phyloP scores from a whole-genome alignment of 2,797 vertebrate genomes.

The Acanthurus leucopareius region DNA sequence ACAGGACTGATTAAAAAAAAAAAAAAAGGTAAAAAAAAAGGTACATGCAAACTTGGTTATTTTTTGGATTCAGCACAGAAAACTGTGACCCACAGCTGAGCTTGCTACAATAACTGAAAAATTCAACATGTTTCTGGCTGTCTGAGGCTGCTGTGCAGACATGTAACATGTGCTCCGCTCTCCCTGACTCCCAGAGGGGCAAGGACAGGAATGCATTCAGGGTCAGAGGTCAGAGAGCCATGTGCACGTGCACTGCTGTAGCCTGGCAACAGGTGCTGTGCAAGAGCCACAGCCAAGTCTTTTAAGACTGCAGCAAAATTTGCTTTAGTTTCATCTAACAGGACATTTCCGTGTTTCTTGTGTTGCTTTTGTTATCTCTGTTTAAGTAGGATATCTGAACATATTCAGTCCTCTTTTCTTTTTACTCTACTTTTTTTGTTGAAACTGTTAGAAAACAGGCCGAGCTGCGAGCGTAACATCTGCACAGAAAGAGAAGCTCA shows the following conservation, averaged over 20 bases:
- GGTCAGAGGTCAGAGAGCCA: slow-evolving; percentile 74
- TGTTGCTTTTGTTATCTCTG: not conserved
- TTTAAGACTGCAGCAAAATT: slow-evolving; percentile 32
- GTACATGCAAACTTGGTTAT: not conserved
- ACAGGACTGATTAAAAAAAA: too few relatives aligned
- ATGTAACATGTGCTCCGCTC: slow-evolving; percentile 69
- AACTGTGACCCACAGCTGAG: slow-evolving; percentile 17
- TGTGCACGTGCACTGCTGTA: slow-evolving; percentile 65
- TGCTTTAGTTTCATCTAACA: slow-evolving; percentile 19
- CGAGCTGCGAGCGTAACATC: slow-evolving; percentile 48
- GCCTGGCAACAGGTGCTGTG: slow-evolving; percentile 79
- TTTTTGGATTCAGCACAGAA: not conserved
- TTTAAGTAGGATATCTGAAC: slow-evolving; percentile 9
- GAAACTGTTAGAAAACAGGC: slow-evolving; percentile 15
- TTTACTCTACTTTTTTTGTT: not conserved
- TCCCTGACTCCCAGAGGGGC: slow-evolving; percentile 67
- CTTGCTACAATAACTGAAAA: slow-evolving; percentile 14
- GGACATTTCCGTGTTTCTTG: slow-evolving; percentile 1
- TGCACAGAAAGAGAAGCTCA: slow-evolving; percentile 59
- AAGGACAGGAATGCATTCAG: slow-evolving; percentile 70
- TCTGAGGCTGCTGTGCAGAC: slow-evolving; percentile 58
- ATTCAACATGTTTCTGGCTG: slow-evolving; percentile 33
- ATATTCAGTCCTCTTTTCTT: not conserved
- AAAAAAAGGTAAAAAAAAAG: too few relatives aligned
- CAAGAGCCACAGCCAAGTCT: slow-evolving; percentile 33